These are phyloP conservation scores for Drosophila kanapiae DNA, from an alignment of 1,140 invertebrate genomes.

Conservation along the genomic window DNA sequence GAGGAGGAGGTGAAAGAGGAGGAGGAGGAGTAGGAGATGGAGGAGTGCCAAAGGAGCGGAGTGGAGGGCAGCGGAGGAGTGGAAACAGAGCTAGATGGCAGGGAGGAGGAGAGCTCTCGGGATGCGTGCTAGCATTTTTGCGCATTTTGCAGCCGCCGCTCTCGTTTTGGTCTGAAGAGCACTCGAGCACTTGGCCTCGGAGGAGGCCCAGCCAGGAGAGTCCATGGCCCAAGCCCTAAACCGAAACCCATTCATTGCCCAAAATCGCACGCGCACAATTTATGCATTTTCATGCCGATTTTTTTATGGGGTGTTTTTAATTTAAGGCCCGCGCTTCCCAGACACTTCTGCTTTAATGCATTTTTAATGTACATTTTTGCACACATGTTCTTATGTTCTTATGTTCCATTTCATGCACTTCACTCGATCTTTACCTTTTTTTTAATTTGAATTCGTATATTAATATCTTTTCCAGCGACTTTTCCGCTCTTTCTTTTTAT, in stretches of 20 bases:
- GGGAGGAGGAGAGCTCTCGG: background rate
- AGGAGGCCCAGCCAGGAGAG: conserved; percentile 12
- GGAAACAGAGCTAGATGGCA: background rate
- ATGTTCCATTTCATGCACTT: conserved; percentile 32
- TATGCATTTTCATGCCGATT: conserved; percentile 56
- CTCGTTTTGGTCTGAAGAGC: conserved; percentile 66
- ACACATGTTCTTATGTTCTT: background rate
- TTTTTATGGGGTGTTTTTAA: conserved; percentile 64
- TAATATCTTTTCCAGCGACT: background rate
- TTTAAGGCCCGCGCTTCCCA: too few relatives aligned
- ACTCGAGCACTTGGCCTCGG: conserved; percentile 38
- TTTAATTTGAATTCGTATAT: background rate
- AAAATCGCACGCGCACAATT: conserved; percentile 72
- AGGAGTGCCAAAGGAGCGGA: background rate
- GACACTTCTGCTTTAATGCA: conserved; percentile 48
- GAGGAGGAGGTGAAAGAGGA: too few relatives aligned
- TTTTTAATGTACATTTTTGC: conserved; percentile 48
- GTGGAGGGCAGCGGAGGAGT: background rate
- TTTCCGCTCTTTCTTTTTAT: conserved; percentile 5
- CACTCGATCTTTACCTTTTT: conserved; percentile 42
- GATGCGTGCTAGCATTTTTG: conserved; percentile 63
- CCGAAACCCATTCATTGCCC: conserved; percentile 6
- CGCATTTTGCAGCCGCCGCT: conserved; percentile 57
- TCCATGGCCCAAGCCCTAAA: background rate
- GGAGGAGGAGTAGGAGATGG: too few relatives aligned